phyloP scores from a whole-genome alignment of 2,797 vertebrate species.

The Rhynchotus rufescens region DNA sequence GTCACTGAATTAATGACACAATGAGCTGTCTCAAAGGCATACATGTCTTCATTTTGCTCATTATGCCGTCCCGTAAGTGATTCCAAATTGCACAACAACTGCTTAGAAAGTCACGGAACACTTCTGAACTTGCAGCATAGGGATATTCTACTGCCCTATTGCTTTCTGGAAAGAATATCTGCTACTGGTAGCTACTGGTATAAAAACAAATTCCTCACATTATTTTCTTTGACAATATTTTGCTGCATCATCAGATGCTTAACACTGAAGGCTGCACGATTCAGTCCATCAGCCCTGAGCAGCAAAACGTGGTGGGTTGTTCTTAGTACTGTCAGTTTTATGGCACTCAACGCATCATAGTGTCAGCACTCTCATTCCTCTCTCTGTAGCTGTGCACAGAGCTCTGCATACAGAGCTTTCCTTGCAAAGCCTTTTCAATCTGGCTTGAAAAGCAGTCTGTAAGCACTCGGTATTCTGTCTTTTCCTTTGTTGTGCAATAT shows the following conservation, averaged over 20 bases:
- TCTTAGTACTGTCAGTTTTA: background rate
- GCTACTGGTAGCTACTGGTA: background rate
- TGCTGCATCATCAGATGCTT: background rate
- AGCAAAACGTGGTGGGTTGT: background rate
- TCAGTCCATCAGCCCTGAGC: background rate
- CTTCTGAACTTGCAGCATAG: background rate
- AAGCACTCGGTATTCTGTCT: background rate
- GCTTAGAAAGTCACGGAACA: background rate
- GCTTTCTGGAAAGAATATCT: background rate
- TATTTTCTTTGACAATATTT: background rate
- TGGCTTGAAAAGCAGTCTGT: background rate
- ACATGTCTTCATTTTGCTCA: background rate
- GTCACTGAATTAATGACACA: constrained; percentile 25
- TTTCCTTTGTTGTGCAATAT: background rate
- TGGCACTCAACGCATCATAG: background rate
- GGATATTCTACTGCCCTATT: background rate
- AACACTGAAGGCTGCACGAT: background rate
- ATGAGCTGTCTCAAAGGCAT: background rate
- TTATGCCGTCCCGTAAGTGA: background rate
- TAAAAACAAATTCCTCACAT: background rate
- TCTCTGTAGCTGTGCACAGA: background rate
- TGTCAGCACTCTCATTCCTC: background rate
- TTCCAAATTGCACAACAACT: background rate
- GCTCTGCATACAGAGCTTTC: background rate
- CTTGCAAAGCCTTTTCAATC: background rate